Evolutionary conservation across 2,113 vertebrate genomes (phyloP).

Genomic region (Thomomys bottae): DNA sequence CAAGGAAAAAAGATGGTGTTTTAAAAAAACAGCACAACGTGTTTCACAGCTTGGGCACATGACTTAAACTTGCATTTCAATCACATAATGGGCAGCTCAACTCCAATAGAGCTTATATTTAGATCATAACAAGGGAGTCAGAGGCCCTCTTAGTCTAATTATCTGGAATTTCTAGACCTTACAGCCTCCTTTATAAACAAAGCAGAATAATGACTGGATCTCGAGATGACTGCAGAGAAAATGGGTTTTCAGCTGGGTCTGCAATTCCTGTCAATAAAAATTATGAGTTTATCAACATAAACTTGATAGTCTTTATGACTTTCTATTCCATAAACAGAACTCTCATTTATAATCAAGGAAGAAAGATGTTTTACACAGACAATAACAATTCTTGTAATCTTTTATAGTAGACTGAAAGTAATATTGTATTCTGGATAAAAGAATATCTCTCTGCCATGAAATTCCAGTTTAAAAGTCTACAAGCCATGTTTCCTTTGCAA

Average conservation of each 20-base stretch:
- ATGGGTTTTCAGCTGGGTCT: constrained; percentile 21
- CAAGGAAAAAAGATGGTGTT: neutral
- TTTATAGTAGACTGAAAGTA: neutral
- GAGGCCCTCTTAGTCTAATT: neutral
- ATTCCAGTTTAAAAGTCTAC: neutral
- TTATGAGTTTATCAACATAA: neutral
- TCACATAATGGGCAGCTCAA: constrained; percentile 18
- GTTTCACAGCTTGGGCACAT: constrained; percentile 14
- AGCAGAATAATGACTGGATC: neutral
- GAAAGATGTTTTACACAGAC: neutral
- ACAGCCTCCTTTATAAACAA: neutral
- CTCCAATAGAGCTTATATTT: neutral
- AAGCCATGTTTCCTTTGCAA: neutral
- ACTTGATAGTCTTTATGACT: constrained; percentile 21
- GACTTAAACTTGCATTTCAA: constrained; percentile 7
- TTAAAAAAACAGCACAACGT: constrained; percentile 14
- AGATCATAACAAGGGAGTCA: constrained; percentile 26
- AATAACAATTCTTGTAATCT: constrained; percentile 15
- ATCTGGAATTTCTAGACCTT: neutral
- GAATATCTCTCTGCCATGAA: neutral
- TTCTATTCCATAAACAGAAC: neutral
- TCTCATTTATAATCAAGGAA: constrained; percentile 17
- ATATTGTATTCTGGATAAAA: neutral
- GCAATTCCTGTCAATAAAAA: neutral
- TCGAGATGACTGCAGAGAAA: neutral